These are phyloP conservation scores for Hypomesus transpacificus DNA, from an alignment of 2,113 vertebrate species.

Conservation along the genomic window DNA sequence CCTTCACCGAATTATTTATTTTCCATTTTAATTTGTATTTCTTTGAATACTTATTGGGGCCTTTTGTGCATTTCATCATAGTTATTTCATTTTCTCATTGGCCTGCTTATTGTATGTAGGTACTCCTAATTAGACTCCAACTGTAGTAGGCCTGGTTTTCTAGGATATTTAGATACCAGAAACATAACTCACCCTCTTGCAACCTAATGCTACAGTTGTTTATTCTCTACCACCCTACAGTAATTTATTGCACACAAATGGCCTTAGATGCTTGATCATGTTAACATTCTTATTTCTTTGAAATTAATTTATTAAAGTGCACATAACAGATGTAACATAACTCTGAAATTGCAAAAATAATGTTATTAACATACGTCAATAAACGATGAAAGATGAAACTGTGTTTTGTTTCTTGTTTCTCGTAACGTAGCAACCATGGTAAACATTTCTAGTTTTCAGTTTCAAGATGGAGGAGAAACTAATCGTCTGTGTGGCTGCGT, in stretches of 20 bases:
- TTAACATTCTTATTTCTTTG: conserved; percentile 76
- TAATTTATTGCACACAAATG: conserved; percentile 83
- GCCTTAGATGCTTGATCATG: conserved; percentile 93
- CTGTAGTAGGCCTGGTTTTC: neutral
- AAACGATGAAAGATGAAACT: conserved; percentile 67
- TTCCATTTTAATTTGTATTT: conserved; percentile 3
- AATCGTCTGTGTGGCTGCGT: too few species aligned
- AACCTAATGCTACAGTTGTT: conserved; percentile 35
- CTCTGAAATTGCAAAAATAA: conserved; percentile 80
- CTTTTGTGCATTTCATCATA: conserved; percentile 73
- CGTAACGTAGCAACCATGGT: too few species aligned
- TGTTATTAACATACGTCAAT: conserved; percentile 80
- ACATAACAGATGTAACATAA: conserved; percentile 79
- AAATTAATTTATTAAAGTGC: conserved; percentile 92
- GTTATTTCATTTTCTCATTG: conserved; percentile 39
- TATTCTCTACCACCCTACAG: conserved; percentile 65
- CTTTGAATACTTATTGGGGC: conserved; percentile 70
- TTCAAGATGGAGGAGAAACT: too few species aligned
- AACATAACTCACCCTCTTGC: conserved; percentile 26
- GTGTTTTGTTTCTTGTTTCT: neutral
- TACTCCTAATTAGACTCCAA: conserved; percentile 8
- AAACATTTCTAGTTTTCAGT: too few species aligned
- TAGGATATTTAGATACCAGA: neutral
- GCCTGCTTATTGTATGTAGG: conserved; percentile 16
- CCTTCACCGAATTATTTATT: conserved; percentile 23